These are phyloP conservation scores for Proteles cristata DNA, from an alignment of 2,113 vertebrate genomes.

Conservation along the genomic window DNA sequence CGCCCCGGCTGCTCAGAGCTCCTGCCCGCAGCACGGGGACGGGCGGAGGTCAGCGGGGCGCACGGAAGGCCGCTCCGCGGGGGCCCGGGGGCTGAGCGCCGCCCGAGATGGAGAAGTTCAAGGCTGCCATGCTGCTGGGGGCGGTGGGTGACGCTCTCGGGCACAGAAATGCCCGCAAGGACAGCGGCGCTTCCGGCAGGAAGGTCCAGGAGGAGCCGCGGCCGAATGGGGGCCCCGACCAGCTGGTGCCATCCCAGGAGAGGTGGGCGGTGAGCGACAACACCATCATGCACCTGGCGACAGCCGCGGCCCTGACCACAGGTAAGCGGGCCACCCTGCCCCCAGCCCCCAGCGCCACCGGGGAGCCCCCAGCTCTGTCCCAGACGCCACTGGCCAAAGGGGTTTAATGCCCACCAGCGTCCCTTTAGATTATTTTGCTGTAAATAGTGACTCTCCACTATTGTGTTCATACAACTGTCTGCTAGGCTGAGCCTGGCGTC, in stretches of 20 bases:
- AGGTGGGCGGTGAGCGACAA: constrained; percentile 96
- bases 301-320: constrained; percentile 94
- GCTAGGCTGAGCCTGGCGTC: neutral
- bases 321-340: constrained; percentile 84
- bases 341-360: neutral
- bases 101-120: constrained; percentile 93
- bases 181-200: constrained; percentile 87
- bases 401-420: neutral
- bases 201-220: constrained; percentile 92
- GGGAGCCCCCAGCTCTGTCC: no score
- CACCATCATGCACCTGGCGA: constrained; percentile 95
- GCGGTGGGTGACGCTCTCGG: constrained; percentile 94
- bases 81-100: no score
- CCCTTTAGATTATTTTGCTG: neutral
- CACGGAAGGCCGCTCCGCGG: no score
- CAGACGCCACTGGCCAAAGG: neutral
- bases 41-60: no score
- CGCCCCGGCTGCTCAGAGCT: constrained; percentile 61
- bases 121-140: constrained; percentile 93
- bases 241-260: constrained; percentile 89
- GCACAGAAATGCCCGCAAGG: constrained; percentile 89
- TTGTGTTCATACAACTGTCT: neutral
- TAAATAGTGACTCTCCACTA: neutral
- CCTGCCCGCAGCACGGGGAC: no score
- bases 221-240: constrained; percentile 89